Base-by-base conservation (phyloP, 2,888 invertebrate species). In the Dasypolia templi region DNA sequence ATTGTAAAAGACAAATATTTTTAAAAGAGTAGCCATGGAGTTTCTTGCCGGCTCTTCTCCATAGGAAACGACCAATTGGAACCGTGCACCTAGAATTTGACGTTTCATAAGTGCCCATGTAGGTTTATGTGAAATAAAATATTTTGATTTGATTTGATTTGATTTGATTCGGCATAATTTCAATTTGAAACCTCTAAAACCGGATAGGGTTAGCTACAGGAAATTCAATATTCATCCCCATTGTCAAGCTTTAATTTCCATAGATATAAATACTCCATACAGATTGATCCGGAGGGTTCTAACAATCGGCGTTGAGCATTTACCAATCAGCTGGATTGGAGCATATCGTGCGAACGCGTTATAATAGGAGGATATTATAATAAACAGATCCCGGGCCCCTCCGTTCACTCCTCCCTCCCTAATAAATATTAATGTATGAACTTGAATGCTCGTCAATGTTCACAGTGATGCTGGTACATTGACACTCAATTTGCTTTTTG, bases 291-390 rank as follows among this genome's bases (percentile, higher is more conserved):
- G 66, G 75, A 82, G 81, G 82, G 81, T 85, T 80, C 75, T 70
- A 81, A 83, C 81, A 87, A 85, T 85, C 77, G 77, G 70, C 68
- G 75, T 77, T 82, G 84, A 84, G 77, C 88, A 89, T 89, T 89
- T 91, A 94, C 92, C 92, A 95, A 94, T 94, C 93, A 92, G 90
- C 86, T 84, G 86, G 88, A 87, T 89, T 87, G 87, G 83, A 90
- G 90, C 89, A 88, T 91, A 93, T 94, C 96, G 95, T 95, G 95
- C 95, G 95, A 95, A 94, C 95, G 94, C 94, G 94, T 94, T 94
- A 95, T 95, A 95, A 95, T 95, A 94, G 90, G 93, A 93, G 96
- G 96, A 96, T 95, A 96, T 96, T 95, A 96, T 95, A 96, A 95
- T 96, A 95, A 96, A 96, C 95, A 95, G 95, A 94, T 93, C 93